Evolutionary conservation across 2,888 invertebrate species (phyloP).

Genomic region (Mallateleia sp.): DNA sequence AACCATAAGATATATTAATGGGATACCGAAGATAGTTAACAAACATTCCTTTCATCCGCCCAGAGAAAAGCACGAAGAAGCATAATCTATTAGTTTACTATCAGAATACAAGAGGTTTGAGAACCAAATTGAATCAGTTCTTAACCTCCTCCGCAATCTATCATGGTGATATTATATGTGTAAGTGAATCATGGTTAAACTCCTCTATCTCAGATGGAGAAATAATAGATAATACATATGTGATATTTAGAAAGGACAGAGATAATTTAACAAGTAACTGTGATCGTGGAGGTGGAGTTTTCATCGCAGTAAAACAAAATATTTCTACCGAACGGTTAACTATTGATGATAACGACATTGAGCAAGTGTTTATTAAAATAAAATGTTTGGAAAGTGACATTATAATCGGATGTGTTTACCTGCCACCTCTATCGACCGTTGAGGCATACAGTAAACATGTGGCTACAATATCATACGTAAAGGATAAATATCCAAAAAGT

Average conservation of each 20-base stretch:
- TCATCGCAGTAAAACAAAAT: conserved; percentile 21
- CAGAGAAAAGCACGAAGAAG: background rate
- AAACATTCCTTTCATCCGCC: background rate
- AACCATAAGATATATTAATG: conserved; percentile 25
- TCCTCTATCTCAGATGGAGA: conserved; percentile 28
- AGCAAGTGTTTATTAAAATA: conserved; percentile 25
- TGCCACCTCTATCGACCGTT: background rate
- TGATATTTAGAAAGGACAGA: conserved; percentile 22
- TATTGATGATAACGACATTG: conserved; percentile 4
- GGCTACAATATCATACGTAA: background rate
- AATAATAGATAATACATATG: conserved; percentile 8
- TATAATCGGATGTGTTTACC: conserved; percentile 27
- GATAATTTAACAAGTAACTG: conserved; percentile 8
- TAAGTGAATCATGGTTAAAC: conserved; percentile 25
- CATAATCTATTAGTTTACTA: conserved; percentile 7
- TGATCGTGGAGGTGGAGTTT: conserved; percentile 21
- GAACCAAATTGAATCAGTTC: conserved; percentile 7
- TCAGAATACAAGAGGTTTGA: conserved; percentile 23
- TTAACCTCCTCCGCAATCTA: background rate
- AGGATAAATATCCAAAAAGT: background rate
- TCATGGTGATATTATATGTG: conserved; percentile 6
- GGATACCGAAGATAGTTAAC: conserved; percentile 4
- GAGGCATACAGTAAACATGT: conserved; percentile 6
- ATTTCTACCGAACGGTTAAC: conserved; percentile 1
- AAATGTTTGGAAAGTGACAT: conserved; percentile 12